Evolutionary conservation across 2,888 invertebrate species (phyloP).

Genomic region (Schizaphis graminum): DNA sequence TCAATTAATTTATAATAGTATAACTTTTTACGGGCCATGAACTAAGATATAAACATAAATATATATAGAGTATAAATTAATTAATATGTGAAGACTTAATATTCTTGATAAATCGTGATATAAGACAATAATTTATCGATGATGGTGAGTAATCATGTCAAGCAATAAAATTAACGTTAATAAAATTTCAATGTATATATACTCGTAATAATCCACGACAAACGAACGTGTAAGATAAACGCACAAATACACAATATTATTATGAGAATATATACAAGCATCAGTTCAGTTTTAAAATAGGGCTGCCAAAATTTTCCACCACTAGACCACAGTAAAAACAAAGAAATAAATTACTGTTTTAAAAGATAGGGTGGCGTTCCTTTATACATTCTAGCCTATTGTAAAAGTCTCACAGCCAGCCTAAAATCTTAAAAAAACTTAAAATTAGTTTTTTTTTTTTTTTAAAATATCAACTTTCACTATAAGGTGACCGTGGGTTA

Average conservation of each 20-base stretch:
- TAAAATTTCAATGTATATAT: neutral
- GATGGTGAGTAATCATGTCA: neutral
- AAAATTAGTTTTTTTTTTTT: no score
- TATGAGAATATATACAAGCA: neutral
- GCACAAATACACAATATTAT: neutral
- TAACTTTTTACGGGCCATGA: neutral
- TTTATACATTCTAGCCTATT: no score
- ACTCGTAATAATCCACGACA: neutral
- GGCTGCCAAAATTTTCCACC: no score
- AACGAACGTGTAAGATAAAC: neutral
- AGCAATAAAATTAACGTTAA: neutral
- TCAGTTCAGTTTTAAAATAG: no score
- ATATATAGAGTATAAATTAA: neutral
- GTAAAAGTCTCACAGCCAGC: no score
- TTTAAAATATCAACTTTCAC: no score
- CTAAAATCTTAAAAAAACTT: no score
- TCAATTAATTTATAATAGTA: neutral
- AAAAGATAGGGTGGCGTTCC: no score
- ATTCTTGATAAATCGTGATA: neutral
- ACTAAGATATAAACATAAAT: neutral
- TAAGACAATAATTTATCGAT: neutral
- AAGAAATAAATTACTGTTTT: no score
- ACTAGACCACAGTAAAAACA: no score
- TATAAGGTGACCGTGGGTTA: no score
- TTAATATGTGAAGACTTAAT: neutral